These are phyloP conservation scores for Megamerina dolium DNA, from an alignment of 2,888 invertebrate species.

Conservation along the genomic window DNA sequence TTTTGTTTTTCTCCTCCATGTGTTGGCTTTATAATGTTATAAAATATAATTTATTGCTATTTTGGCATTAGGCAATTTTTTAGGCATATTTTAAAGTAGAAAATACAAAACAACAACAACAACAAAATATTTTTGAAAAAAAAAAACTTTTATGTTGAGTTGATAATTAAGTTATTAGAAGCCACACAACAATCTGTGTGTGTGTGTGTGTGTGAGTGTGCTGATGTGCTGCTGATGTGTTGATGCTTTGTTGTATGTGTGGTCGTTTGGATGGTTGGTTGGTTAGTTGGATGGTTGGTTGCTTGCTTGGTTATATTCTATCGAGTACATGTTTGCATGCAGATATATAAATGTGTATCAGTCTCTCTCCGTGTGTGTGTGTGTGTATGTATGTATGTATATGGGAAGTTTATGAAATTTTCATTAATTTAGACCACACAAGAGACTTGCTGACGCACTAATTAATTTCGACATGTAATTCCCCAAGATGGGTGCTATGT, in stretches of 20 bases:
- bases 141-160: too few relatives aligned
- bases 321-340: too few relatives aligned
- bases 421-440: conserved; percentile 40
- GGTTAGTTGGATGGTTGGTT: too few relatives aligned
- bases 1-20: too few relatives aligned
- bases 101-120: too few relatives aligned
- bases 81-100: too few relatives aligned
- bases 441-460: conserved; percentile 25
- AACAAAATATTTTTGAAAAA: not conserved
- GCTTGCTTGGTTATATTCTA: too few relatives aligned
- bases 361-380: conserved; percentile 7
- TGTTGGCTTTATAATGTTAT: too few relatives aligned
- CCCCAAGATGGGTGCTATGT: not conserved
- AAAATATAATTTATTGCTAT: conserved; percentile 32
- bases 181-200: conserved; percentile 19
- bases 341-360: too few relatives aligned
- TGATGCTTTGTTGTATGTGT: not conserved
- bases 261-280: too few relatives aligned
- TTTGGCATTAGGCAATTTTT: not conserved
- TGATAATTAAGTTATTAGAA: conserved; percentile 41
- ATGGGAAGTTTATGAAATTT: conserved; percentile 36
- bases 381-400: conserved; percentile 4
- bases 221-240: conserved; percentile 12
- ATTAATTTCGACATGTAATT: conserved; percentile 1
- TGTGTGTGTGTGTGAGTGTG: not conserved